Base-by-base conservation (phyloP, 2,113 vertebrate species). In the Gobiocypris rarus region DNA sequence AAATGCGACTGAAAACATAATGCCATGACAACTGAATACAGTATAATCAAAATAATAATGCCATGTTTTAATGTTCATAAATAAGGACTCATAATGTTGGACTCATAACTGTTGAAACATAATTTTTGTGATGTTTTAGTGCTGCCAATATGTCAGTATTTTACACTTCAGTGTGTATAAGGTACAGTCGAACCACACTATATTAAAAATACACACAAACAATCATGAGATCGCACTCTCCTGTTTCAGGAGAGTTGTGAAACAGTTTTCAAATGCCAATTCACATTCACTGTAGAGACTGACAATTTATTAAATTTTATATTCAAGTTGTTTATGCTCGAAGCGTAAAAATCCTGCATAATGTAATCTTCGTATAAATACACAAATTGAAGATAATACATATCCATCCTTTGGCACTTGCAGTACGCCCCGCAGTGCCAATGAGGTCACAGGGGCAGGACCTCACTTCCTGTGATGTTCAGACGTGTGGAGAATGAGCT, bases 371-470 rank as follows among this genome's bases (percentile, higher is more conserved):
- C 22, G 58, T 24, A 24, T 61, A 78, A 61, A 78, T 78, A 13
- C 9, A 26, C 5, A 65, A 50, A 48, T 48, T 9, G 1, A 59
- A 43, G 7, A 75, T 52, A 14, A 28, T 1, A 50, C 14, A 75
- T 52, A 52, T 9, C 19, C 63, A 3, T 43, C 24, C 31, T 19
- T 52, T 9, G n/a, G 3, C 70, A 48, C 9, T 45, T 41, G 28
- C 5, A 26, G 5, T 26, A 8, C 11, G 3, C 7, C 14, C 48
- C 59, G 15, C 24, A 11, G 2, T 52, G 43, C 43, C 67, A n/a
- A 80, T 80, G 78, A 80, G 59, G 43, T 67, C 78, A 80, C 59
- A 31, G 59, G 15, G 9, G 26, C 15, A 50, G 41, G 59, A 63
- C 6, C 7, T 28, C 9, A 1, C 10, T 58, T 63, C 38, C 22